A percentile compares a stretch with the other conserved stretches of the same genome.
phyloP scores from a whole-genome alignment of 2,888 invertebrate genomes.

The Oxyteleia sp. region DNA sequence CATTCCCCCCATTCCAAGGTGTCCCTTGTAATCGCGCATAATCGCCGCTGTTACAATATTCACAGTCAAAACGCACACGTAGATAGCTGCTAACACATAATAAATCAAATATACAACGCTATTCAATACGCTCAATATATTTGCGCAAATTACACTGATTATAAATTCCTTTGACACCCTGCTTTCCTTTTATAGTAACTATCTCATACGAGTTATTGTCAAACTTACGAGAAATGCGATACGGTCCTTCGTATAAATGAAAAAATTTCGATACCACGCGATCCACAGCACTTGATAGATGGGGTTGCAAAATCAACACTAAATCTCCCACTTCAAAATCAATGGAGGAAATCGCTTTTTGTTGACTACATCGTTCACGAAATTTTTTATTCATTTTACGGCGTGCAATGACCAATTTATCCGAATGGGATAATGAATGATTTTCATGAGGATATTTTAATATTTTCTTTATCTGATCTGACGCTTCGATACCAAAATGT shows the following conservation, averaged over 20 bases:
- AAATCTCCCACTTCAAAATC: slow-evolving; percentile 13
- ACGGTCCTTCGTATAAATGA: slow-evolving; percentile 35
- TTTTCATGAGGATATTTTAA: slow-evolving; percentile 7
- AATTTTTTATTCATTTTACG: slow-evolving; percentile 23
- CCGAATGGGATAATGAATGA: background rate
- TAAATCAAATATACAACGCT: too few relatives aligned
- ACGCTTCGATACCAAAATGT: background rate
- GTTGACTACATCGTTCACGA: slow-evolving; percentile 20
- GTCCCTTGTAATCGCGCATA: too few relatives aligned
- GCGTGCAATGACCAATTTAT: slow-evolving; percentile 1
- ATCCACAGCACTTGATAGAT: slow-evolving; percentile 31
- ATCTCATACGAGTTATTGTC: slow-evolving; percentile 47
- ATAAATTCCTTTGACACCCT: slow-evolving; percentile 32
- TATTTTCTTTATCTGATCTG: background rate
- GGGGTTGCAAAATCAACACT: slow-evolving; percentile 29
- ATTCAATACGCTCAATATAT: too few relatives aligned
- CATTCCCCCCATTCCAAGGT: too few relatives aligned
- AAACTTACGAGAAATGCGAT: slow-evolving; percentile 5
- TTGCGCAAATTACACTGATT: too few relatives aligned
- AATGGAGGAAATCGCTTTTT: background rate
- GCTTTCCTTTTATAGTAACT: background rate
- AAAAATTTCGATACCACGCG: slow-evolving; percentile 33
- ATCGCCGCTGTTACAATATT: too few relatives aligned
- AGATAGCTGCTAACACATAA: too few relatives aligned
- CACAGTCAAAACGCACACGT: too few relatives aligned